Evolutionary conservation across 1,140 invertebrate genomes (phyloP), one percentile per base, ranked within the genome.

Genomic region (Drosophila kanapiae): DNA sequence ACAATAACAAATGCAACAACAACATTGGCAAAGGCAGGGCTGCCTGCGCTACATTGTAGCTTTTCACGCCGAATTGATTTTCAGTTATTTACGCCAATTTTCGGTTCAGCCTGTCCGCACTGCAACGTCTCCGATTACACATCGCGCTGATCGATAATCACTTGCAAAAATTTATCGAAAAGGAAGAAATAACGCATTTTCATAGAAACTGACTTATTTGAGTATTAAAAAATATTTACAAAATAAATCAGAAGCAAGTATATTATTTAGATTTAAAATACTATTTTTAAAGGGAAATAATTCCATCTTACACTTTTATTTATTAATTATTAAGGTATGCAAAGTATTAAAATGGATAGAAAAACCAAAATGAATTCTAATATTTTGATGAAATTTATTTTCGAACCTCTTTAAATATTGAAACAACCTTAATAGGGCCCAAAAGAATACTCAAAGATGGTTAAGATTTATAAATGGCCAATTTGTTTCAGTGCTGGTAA

Each of bases 51-150:
- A 72, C 67, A 72, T 72, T 72, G 62, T 54, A 61, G 60, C 72
- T 76, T 80, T 88, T 84, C 80, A 87, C 83, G 83, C 77, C 83
- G 78, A 87, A 87, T 88, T 87, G 84, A 88, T 87, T 87, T 88
- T 83, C 68, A 87, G 84, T 80, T 87, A 87, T 87, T 82, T 87
- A 79, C 78, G 75, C 65, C 84, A 83, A 83, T 88, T 83, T 80
- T 71, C 67, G 63, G 63, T 53, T 77, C 35, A 53, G 53, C 40
- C 40, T 76, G 45, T 58, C 71, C 40, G 45, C 62, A 76, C 61
- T 67, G 62, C 75, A 56, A 8, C 75, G 62, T 67, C 74, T 77
- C 75, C 56, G 49, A 77, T 77, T 77, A 77, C 75, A 45, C 42
- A 40, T 56, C 18, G 18, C 13, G 2, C 1, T 56, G 53, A 56